Evolutionary conservation across 2,888 invertebrate species (phyloP).

Genomic region (Euplagia quadripunctaria): DNA sequence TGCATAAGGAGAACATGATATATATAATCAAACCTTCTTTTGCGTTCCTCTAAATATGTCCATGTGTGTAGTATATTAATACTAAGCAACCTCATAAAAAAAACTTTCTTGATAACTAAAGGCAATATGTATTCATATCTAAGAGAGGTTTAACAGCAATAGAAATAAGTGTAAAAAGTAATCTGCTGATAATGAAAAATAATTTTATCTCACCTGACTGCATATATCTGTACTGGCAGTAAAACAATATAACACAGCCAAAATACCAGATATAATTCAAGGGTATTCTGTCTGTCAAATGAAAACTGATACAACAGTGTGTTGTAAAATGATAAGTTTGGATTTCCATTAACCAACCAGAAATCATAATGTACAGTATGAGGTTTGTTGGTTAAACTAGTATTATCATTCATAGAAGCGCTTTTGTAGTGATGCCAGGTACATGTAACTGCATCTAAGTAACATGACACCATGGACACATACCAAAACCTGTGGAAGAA

Average conservation of each 20-base stretch:
- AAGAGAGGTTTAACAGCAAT: conserved; percentile 1
- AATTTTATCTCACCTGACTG: conserved; percentile 87
- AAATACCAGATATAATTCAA: conserved; percentile 96
- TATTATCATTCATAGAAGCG: conserved; percentile 71
- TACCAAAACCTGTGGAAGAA: conserved; percentile 95
- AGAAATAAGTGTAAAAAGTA: neutral
- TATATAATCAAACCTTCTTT: no score
- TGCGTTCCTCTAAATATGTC: no score
- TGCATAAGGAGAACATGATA: no score
- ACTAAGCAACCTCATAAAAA: neutral
- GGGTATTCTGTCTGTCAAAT: conserved; percentile 97
- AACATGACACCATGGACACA: conserved; percentile 97
- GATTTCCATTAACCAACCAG: conserved; percentile 98
- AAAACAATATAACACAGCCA: conserved; percentile 95
- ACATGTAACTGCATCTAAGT: conserved; percentile 92
- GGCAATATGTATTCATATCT: neutral
- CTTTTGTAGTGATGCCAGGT: conserved; percentile 93
- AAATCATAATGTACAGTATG: conserved; percentile 92
- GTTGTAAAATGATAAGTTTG: conserved; percentile 94
- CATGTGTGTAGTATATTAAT: no score
- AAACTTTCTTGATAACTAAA: neutral
- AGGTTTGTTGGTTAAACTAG: conserved; percentile 71
- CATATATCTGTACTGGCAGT: conserved; percentile 96
- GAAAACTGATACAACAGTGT: conserved; percentile 98
- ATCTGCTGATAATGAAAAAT: neutral